Evolutionary conservation across 2,113 vertebrate genomes (phyloP).

Genomic region (Boleophthalmus pectinirostris): DNA sequence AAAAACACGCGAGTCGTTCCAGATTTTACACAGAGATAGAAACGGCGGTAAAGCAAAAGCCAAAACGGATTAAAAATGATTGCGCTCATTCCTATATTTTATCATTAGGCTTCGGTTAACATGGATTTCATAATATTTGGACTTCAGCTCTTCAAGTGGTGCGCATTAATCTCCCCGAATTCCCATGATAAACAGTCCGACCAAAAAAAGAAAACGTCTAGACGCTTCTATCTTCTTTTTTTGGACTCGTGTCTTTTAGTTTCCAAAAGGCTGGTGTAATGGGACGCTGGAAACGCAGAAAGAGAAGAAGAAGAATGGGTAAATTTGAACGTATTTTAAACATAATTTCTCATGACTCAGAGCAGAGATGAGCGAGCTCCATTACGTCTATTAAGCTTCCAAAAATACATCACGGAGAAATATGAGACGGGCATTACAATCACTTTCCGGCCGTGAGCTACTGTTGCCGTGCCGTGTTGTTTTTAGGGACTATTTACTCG

Average conservation of each 20-base stretch:
- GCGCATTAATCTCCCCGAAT: slow-evolving; percentile 53
- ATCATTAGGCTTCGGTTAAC: slow-evolving; percentile 41
- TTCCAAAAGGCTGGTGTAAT: slow-evolving; percentile 25
- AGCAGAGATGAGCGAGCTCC: background rate
- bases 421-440: background rate
- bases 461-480: too few species aligned
- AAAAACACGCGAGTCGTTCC: background rate
- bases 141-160: slow-evolving; percentile 57
- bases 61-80: slow-evolving; percentile 28
- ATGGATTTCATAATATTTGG: slow-evolving; percentile 65
- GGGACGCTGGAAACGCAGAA: background rate
- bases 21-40: slow-evolving; percentile 4
- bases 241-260: slow-evolving; percentile 16
- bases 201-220: slow-evolving; percentile 45
- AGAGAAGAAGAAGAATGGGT: background rate
- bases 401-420: background rate
- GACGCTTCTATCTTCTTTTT: slow-evolving; percentile 13
- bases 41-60: background rate
- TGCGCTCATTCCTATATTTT: slow-evolving; percentile 45
- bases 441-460: background rate
- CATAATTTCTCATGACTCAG: background rate
- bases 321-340: too few species aligned
- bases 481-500: too few species aligned
- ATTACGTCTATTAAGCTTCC: background rate
- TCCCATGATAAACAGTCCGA: slow-evolving; percentile 56